Evolutionary conservation across 2,888 invertebrate genomes (phyloP).

Genomic region (Xanthia togata): DNA sequence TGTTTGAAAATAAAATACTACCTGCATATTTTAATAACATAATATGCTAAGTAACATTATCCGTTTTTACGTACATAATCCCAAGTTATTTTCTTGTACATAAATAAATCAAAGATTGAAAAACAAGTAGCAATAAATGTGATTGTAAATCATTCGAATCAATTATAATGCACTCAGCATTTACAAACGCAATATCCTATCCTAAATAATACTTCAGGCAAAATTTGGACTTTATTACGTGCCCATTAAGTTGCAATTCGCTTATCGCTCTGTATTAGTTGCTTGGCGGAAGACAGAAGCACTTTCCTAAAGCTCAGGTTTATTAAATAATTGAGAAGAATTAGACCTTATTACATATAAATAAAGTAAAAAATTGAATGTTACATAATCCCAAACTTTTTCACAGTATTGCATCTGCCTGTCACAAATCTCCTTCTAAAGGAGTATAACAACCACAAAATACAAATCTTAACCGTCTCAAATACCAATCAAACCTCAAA

Average conservation of each 20-base stretch:
- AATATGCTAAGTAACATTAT: neutral
- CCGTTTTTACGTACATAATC: too few relatives aligned
- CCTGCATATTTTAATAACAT: neutral
- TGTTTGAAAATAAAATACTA: neutral
- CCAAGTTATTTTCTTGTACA: neutral
- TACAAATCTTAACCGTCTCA: neutral
- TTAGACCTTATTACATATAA: neutral
- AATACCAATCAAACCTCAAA: constrained; percentile 2
- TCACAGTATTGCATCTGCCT: constrained; percentile 29
- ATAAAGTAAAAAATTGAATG: neutral
- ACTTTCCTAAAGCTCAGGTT: constrained; percentile 3
- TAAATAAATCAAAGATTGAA: constrained; percentile 1
- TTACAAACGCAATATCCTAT: neutral
- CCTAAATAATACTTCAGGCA: neutral
- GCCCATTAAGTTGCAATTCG: constrained; percentile 4
- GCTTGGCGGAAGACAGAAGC: constrained; percentile 22
- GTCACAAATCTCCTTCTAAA: constrained; percentile 7
- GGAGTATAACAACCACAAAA: constrained; percentile 32
- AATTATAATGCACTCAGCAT: too few relatives aligned
- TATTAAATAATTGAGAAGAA: neutral
- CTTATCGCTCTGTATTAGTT: neutral
- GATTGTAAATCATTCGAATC: too few relatives aligned
- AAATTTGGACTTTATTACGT: neutral
- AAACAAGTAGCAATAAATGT: neutral
- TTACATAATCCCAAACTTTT: neutral